These are phyloP conservation scores for Solea senegalensis DNA, from an alignment of 2,113 vertebrate species.

Conservation along the genomic window DNA sequence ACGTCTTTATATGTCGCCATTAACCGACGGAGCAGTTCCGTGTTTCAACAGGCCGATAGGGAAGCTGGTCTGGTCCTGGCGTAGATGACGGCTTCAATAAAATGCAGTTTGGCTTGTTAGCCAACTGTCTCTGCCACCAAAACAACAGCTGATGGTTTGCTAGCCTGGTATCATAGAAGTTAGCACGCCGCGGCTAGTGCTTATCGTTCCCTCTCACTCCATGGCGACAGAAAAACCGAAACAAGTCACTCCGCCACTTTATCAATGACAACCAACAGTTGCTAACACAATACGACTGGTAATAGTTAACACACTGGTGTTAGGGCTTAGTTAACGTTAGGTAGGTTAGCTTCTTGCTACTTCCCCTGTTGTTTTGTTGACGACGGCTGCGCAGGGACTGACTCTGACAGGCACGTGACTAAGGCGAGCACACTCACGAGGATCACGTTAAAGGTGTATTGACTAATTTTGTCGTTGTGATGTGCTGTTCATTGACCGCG, in stretches of 20 bases:
- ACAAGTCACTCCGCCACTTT: background rate
- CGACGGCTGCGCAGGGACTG: conserved; percentile 43
- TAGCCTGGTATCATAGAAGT: conserved; percentile 61
- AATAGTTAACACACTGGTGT: accelerated
- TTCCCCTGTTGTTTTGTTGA: conserved; percentile 55
- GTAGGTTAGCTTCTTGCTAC: conserved; percentile 44
- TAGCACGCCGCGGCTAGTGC: conserved; percentile 32
- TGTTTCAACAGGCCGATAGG: background rate
- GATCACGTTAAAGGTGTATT: conserved; percentile 65
- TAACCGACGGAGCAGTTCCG: conserved; percentile 1
- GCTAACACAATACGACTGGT: background rate
- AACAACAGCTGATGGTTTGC: conserved; percentile 64
- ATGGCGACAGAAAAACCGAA: background rate
- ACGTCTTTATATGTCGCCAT: conserved; percentile 41
- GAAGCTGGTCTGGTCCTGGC: background rate
- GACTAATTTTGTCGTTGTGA: too few relatives aligned
- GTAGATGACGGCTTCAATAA: background rate
- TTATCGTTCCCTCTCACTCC: conserved; percentile 3
- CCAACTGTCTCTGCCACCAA: conserved; percentile 32
- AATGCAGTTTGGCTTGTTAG: conserved; percentile 10
- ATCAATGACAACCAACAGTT: background rate
- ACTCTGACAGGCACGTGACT: conserved; percentile 79
- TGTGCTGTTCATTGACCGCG: too few relatives aligned
- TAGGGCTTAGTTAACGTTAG: background rate
- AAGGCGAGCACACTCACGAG: conserved; percentile 66